These are phyloP conservation scores for Ptychadena robeensis DNA, from an alignment of 2,797 vertebrate genomes.

Conservation along the genomic window DNA sequence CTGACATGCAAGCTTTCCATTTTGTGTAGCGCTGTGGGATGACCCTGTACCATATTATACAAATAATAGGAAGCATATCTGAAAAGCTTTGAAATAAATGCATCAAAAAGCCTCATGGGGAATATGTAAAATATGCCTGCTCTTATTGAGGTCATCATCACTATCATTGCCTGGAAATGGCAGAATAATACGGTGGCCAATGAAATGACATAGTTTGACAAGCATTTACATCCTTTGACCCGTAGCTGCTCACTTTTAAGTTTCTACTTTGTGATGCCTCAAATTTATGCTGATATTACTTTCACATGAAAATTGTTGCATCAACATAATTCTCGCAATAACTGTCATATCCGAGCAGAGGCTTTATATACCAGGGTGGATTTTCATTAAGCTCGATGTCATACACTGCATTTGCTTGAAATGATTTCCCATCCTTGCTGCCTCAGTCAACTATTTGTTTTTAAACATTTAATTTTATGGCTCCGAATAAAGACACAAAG, in stretches of 20 bases:
- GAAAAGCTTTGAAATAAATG: slow-evolving; percentile 12
- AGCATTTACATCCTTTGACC: slow-evolving; percentile 54
- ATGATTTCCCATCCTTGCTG: slow-evolving; percentile 40
- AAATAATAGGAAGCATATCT: slow-evolving; percentile 3
- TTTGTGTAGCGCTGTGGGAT: not conserved
- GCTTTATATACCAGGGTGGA: slow-evolving; percentile 31
- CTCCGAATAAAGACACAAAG: slow-evolving; percentile 32
- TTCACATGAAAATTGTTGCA: slow-evolving; percentile 53
- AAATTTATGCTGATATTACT: slow-evolving; percentile 47
- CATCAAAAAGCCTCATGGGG: slow-evolving; percentile 7
- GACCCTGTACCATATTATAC: not conserved
- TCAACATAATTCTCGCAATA: slow-evolving; percentile 58
- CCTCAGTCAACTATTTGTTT: slow-evolving; percentile 35
- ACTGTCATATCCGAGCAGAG: slow-evolving; percentile 44
- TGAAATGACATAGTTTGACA: slow-evolving; percentile 44
- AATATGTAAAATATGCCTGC: slow-evolving; percentile 8
- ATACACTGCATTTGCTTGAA: slow-evolving; percentile 40
- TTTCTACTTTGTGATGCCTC: slow-evolving; percentile 49
- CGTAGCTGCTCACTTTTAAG: slow-evolving; percentile 51
- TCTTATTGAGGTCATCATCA: slow-evolving; percentile 56
- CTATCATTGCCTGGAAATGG: slow-evolving; percentile 52
- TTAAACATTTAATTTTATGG: slow-evolving; percentile 37
- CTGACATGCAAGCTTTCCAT: not conserved
- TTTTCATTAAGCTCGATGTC: slow-evolving; percentile 43
- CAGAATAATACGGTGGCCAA: slow-evolving; percentile 46